phyloP scores from a whole-genome alignment of 2,888 invertebrate genomes.

The Leptinotarsa rubiginosa region DNA sequence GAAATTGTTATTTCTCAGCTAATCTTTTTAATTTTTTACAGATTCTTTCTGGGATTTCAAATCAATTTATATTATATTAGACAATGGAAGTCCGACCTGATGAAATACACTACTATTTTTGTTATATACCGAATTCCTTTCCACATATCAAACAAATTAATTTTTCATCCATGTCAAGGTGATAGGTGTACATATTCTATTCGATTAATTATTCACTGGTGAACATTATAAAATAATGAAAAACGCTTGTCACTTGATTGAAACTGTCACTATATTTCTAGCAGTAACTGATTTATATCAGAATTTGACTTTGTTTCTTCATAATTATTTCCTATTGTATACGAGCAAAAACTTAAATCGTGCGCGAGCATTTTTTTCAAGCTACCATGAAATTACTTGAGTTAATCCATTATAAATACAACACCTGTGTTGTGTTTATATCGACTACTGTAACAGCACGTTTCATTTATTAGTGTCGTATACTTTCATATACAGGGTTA shows the following conservation, averaged over 20 bases:
- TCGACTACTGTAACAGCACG: slow-evolving; percentile 47
- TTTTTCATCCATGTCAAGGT: no score
- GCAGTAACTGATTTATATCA: slow-evolving; percentile 34
- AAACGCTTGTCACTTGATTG: neutral
- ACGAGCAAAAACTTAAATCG: slow-evolving; percentile 43
- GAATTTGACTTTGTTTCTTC: slow-evolving; percentile 38
- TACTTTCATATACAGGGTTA: slow-evolving; percentile 28
- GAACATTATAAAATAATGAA: neutral
- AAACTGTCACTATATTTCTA: slow-evolving; percentile 3
- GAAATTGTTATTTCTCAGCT: no score
- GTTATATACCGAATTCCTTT: no score
- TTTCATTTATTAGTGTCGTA: slow-evolving; percentile 36
- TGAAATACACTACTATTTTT: no score
- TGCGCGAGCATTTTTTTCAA: slow-evolving; percentile 45
- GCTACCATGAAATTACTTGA: slow-evolving; percentile 51
- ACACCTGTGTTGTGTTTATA: slow-evolving; percentile 49
- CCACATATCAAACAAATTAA: no score
- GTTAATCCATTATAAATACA: slow-evolving; percentile 53
- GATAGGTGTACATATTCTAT: no score
- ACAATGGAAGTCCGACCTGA: no score
- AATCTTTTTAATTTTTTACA: no score
- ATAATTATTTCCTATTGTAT: slow-evolving; percentile 43
- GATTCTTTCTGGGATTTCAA: no score
- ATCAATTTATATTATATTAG: no score
- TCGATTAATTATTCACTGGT: neutral